These are phyloP conservation scores for Heliocidaris erythrogramma DNA, from an alignment of 35 echinoderm and acorn worm species.

Conservation along the genomic window DNA sequence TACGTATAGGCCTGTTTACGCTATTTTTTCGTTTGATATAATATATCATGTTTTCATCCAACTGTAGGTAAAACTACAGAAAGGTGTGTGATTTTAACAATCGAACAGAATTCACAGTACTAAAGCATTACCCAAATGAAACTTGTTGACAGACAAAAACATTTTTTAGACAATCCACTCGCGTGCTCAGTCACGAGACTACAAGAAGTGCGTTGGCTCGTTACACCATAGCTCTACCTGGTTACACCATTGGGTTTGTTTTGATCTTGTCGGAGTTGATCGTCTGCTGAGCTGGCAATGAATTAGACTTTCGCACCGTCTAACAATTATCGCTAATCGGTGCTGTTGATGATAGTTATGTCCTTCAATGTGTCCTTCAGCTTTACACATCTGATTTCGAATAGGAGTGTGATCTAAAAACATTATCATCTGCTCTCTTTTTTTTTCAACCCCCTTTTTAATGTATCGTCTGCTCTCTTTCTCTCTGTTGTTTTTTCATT, in stretches of 20 bases:
- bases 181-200: not conserved
- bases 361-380: not conserved
- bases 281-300: not conserved
- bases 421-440: not conserved
- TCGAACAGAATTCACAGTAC: not conserved
- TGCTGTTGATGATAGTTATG: not conserved
- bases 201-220: conserved; percentile 7
- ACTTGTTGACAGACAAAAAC: not conserved
- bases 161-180: not conserved
- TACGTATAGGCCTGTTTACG: no score
- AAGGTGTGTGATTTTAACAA: not conserved
- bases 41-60: no score
- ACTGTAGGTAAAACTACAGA: not conserved
- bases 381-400: not conserved
- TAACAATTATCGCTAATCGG: not conserved
- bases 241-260: not conserved
- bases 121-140: not conserved
- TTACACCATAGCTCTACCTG: not conserved
- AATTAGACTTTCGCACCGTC: not conserved
- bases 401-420: not conserved
- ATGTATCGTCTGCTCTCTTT: no score
- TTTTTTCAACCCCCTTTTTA: no score
- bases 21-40: no score
- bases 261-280: not conserved
- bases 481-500: no score